These are phyloP conservation scores for Entomobrya multifasciata DNA, from an alignment of 2,888 invertebrate species.

Conservation along the genomic window DNA sequence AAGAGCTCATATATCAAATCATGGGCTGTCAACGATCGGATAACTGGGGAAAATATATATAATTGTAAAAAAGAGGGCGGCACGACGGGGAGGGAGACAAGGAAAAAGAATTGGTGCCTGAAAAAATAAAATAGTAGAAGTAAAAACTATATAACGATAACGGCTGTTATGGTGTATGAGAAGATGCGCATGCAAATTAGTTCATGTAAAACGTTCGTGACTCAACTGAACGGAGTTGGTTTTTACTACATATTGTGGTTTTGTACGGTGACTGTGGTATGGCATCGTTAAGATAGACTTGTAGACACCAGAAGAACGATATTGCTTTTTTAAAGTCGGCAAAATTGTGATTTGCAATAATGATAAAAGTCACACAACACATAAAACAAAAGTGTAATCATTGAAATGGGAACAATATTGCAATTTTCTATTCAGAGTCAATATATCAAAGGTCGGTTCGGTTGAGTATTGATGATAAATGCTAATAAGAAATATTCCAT, in stretches of 20 bases:
- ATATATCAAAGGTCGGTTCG: too few relatives aligned
- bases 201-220: slow-evolving; percentile 20
- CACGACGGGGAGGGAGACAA: background rate
- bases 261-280: background rate
- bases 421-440: too few relatives aligned
- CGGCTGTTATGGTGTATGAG: background rate
- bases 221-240: background rate
- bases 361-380: background rate
- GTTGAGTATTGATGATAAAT: background rate
- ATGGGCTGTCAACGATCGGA: background rate
- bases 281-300: background rate
- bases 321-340: background rate
- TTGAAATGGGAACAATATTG: too few relatives aligned
- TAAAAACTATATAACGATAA: background rate
- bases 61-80: background rate
- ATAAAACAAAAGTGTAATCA: too few relatives aligned
- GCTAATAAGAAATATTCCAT: background rate
- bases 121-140: background rate
- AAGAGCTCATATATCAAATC: slow-evolving; percentile 9
- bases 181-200: slow-evolving; percentile 21
- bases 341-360: background rate
- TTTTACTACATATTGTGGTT: too few relatives aligned
- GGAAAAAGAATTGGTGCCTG: background rate
- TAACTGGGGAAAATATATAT: background rate
- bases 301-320: background rate